These are phyloP conservation scores for Parasteatoda tepidariorum DNA, from an alignment of 1,140 invertebrate genomes.

Conservation along the genomic window DNA sequence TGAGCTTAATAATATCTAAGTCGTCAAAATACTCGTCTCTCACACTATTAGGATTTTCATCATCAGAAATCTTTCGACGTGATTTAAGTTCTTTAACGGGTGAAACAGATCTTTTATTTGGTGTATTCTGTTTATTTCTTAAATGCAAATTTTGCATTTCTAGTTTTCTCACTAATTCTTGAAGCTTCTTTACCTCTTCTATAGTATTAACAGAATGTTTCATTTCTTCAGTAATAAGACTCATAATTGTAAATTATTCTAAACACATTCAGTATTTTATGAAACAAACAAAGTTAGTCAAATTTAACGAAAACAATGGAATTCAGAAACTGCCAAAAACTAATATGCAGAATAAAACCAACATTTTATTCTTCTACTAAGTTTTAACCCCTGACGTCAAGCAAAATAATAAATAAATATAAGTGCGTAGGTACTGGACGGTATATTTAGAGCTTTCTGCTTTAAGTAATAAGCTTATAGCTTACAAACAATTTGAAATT, in stretches of 20 bases:
- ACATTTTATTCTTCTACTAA: too few species aligned
- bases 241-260: neutral
- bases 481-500: too few species aligned
- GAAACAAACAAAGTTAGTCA: too few species aligned
- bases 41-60: neutral
- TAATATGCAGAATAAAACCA: too few species aligned
- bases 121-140: slow-evolving; percentile 65
- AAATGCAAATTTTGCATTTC: slow-evolving; percentile 69
- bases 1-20: slow-evolving; percentile 54
- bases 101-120: slow-evolving; percentile 31
- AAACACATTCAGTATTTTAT: too few species aligned
- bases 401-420: too few species aligned
- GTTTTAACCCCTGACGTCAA: too few species aligned
- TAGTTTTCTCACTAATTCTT: slow-evolving; percentile 69
- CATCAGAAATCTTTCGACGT: neutral
- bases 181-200: slow-evolving; percentile 69
- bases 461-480: too few species aligned
- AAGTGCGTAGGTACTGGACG: too few species aligned
- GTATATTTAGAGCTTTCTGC: too few species aligned
- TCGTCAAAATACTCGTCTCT: slow-evolving; percentile 55
- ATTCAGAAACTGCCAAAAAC: too few species aligned
- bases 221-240: slow-evolving; percentile 63
- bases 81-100: slow-evolving; percentile 37
- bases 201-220: slow-evolving; percentile 66
- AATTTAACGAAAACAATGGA: too few species aligned